Percentiles rank a stretch among this genome's conserved stretches.
phyloP scores from a whole-genome alignment of 1,140 invertebrate genomes.

The Thrips palmi region DNA sequence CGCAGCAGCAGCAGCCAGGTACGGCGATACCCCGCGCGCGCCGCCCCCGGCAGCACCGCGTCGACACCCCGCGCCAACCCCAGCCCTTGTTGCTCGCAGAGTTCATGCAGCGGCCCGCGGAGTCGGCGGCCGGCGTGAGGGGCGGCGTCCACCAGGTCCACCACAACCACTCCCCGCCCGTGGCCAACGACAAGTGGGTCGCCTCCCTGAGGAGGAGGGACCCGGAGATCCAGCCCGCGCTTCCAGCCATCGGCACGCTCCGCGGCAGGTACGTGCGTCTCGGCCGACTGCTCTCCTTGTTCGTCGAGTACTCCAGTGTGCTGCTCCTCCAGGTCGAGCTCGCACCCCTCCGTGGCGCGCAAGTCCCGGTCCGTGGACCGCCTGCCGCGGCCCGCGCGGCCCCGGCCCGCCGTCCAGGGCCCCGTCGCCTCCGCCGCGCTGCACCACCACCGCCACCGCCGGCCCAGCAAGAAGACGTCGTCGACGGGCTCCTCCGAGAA shows the following conservation, averaged over 20 bases:
- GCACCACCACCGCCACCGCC: background rate
- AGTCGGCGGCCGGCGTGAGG: slow-evolving; percentile 6
- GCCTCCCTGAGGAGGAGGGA: slow-evolving; percentile 38
- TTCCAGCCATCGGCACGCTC: slow-evolving; percentile 35
- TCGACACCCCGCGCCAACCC: slow-evolving; percentile 4
- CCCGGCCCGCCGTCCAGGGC: background rate
- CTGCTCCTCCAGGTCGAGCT: too few species aligned
- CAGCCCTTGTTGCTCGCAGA: background rate
- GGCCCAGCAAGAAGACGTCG: too few species aligned
- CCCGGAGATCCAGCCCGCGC: slow-evolving; percentile 40
- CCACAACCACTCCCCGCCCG: slow-evolving; percentile 12
- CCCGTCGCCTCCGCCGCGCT: background rate
- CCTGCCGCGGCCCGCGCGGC: slow-evolving; percentile 1
- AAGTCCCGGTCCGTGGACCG: too few species aligned
- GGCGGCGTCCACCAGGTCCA: background rate
- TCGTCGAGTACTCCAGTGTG: too few species aligned
- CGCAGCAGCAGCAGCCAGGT: slow-evolving; percentile 2
- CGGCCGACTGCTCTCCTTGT: too few species aligned
- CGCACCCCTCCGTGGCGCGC: too few species aligned
- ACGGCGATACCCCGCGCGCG: too few species aligned
- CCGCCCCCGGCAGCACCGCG: slow-evolving; percentile 3
- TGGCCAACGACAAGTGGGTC: slow-evolving; percentile 33
- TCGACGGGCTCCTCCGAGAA: slow-evolving; percentile 1
- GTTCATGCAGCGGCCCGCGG: background rate
- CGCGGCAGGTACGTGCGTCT: too few species aligned